Percentiles rank a stretch among this genome's conserved stretches.
phyloP scores from a whole-genome alignment of 2,888 invertebrate species.

The Chrysolina haemoptera region DNA sequence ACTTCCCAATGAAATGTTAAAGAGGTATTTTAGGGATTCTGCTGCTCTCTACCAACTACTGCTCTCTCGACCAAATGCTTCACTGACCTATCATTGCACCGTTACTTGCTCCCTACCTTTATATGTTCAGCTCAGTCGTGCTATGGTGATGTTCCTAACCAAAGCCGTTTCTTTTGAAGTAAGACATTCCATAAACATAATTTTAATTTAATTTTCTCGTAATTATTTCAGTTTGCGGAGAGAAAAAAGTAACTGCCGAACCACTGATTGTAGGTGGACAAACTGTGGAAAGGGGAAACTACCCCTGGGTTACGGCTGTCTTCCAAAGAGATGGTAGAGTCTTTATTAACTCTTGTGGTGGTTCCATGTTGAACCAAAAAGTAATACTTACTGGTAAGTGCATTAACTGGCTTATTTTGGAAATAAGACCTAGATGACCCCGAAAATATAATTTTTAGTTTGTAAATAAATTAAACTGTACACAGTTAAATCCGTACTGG shows the following conservation, averaged over 20 bases:
- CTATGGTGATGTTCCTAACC: background rate
- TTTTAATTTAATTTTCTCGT: background rate
- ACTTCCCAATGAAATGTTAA: too few species aligned
- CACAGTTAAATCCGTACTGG: too few species aligned
- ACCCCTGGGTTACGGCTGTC: constrained; percentile 64
- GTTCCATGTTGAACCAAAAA: constrained; percentile 59
- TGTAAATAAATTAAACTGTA: too few species aligned
- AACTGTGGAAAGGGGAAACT: constrained; percentile 58
- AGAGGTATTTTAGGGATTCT: too few species aligned
- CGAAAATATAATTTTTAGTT: too few species aligned
- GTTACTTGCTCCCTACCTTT: background rate
- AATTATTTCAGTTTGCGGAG: constrained; percentile 62
- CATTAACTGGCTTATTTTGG: background rate
- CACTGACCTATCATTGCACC: too few species aligned
- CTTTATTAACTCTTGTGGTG: constrained; percentile 59
- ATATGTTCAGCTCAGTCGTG: background rate
- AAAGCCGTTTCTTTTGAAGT: background rate
- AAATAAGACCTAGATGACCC: too few species aligned
- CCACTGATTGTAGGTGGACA: constrained; percentile 60
- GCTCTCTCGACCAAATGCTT: too few species aligned
- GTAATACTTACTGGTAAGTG: constrained; percentile 61
- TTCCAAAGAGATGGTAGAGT: constrained; percentile 46
- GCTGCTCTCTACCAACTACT: too few species aligned
- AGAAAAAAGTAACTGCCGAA: constrained; percentile 56
- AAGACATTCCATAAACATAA: background rate